Evolutionary conservation across 2,797 vertebrate genomes (phyloP).

Genomic region (Cynopterus sphinx): DNA sequence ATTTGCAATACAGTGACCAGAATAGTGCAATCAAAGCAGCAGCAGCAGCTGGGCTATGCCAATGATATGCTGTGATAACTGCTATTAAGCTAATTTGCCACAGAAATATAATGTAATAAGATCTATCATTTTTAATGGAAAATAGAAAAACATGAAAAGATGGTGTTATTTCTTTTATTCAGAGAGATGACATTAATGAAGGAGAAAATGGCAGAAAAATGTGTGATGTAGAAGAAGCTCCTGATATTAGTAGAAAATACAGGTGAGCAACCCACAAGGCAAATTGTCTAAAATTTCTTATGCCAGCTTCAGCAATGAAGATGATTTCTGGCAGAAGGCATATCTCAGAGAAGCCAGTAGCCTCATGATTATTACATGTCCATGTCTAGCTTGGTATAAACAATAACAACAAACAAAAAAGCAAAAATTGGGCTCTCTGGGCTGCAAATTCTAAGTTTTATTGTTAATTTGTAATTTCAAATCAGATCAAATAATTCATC

Average conservation of each 20-base stretch:
- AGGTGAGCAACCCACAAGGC: background rate
- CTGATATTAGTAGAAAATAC: background rate
- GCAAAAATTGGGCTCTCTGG: background rate
- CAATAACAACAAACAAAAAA: background rate
- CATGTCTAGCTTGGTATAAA: fast-evolving
- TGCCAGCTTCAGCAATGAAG: background rate
- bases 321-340: background rate
- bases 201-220: background rate
- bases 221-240: background rate
- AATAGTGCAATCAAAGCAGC: conserved; percentile 45
- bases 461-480: background rate
- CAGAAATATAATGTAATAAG: conserved; percentile 61
- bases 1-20: background rate
- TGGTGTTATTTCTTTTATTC: background rate
- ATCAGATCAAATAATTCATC: background rate
- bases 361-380: background rate
- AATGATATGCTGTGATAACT: background rate
- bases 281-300: background rate
- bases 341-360: background rate
- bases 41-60: conserved; percentile 40
- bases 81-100: conserved; percentile 54
- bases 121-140: conserved; percentile 45
- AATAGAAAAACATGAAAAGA: conserved; percentile 13
- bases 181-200: background rate
- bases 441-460: background rate